phyloP scores from a whole-genome alignment of 92 coral and sea anemone genomes.

The Zoanthus sociatus region DNA sequence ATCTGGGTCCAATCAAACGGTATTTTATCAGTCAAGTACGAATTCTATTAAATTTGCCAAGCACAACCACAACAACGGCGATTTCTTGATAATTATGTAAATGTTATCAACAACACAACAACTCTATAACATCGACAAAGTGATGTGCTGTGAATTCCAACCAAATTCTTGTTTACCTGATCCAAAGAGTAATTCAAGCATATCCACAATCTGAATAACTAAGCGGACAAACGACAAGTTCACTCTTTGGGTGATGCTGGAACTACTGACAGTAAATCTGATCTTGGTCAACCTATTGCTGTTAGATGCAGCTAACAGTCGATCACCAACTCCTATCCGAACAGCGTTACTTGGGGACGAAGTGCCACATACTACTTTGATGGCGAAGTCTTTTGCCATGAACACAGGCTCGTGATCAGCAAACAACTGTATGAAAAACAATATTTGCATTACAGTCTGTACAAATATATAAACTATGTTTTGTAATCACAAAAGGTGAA shows the following conservation, averaged over 20 bases:
- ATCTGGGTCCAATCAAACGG: no score
- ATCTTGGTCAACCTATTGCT: constrained; percentile 64
- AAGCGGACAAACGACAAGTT: constrained; percentile 91
- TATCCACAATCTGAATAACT: constrained; percentile 83
- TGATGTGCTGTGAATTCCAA: no score
- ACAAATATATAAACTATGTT: not conserved
- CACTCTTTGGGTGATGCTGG: constrained; percentile 85
- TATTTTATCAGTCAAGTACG: no score
- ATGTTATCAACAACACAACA: no score
- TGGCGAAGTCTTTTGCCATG: constrained; percentile 83
- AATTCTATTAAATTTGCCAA: no score
- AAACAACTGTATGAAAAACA: constrained; percentile 52
- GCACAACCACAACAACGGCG: no score
- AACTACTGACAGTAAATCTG: constrained; percentile 80
- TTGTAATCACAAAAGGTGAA: no score
- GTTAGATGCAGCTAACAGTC: not conserved
- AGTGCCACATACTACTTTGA: constrained; percentile 71
- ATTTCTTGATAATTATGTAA: no score
- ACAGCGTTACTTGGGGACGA: constrained; percentile 55
- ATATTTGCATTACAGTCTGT: not conserved
- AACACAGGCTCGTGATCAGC: constrained; percentile 80
- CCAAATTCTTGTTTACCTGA: constrained; percentile 43
- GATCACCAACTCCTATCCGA: constrained; percentile 42
- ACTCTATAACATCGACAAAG: no score
- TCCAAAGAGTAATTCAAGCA: constrained; percentile 80